A percentile compares a stretch with the other conserved stretches of the same genome.
These are phyloP conservation scores for Spizaetus ornatus DNA, from an alignment of 2,113 vertebrate genomes.

Conservation along the genomic window DNA sequence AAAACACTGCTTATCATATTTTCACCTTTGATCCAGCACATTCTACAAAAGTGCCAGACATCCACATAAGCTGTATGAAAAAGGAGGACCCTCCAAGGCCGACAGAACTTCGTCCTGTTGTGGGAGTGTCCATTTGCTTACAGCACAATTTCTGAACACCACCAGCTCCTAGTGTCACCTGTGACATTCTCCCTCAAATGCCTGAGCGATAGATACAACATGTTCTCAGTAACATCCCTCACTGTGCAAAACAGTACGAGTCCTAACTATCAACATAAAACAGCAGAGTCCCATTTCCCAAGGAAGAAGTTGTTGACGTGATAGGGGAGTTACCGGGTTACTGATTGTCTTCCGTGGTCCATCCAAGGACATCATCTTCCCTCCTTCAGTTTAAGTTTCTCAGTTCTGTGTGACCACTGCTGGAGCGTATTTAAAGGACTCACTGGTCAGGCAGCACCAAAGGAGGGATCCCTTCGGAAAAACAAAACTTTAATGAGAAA, in stretches of 20 bases:
- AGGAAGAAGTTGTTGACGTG: background rate
- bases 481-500: background rate
- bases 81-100: background rate
- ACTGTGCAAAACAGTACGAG: background rate
- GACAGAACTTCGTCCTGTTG: background rate
- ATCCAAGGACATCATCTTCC: slow-evolving; percentile 63
- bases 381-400: slow-evolving; percentile 26
- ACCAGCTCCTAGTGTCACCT: background rate
- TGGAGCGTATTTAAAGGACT: background rate
- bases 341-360: slow-evolving; percentile 18
- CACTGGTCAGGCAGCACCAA: background rate
- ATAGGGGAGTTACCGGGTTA: slow-evolving; percentile 66
- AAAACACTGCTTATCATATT: background rate
- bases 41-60: background rate
- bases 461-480: background rate
- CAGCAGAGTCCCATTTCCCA: background rate
- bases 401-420: background rate
- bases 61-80: background rate
- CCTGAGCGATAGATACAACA: background rate
- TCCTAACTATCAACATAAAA: background rate
- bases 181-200: background rate
- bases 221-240: background rate
- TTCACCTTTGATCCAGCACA: background rate
- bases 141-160: background rate
- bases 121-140: background rate